Evolutionary conservation across 2,113 vertebrate genomes (phyloP).

Genomic region (Speoplatyrhinus poulsoni): DNA sequence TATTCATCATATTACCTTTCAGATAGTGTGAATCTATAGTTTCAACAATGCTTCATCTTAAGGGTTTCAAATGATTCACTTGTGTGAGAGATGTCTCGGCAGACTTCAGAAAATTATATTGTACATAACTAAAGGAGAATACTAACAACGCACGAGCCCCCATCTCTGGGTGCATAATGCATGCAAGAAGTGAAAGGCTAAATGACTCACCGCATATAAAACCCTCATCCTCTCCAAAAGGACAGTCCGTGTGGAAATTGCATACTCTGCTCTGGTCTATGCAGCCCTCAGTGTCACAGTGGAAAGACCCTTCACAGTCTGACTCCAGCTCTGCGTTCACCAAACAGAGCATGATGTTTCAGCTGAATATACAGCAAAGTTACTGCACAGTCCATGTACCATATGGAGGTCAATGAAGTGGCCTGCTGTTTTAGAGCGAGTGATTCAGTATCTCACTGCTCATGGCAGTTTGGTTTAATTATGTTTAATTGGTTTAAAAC

Average conservation of each 20-base stretch:
- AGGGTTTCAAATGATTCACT: background rate
- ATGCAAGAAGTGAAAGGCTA: background rate
- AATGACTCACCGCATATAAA: slow-evolving; percentile 80
- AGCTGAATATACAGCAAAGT: background rate
- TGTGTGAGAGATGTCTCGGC: background rate
- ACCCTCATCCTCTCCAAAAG: slow-evolving; percentile 76
- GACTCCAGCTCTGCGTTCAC: slow-evolving; percentile 7
- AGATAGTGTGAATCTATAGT: background rate
- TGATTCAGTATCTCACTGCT: no score
- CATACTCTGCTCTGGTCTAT: slow-evolving; percentile 80
- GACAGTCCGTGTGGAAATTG: slow-evolving; percentile 83
- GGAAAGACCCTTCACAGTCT: slow-evolving; percentile 67
- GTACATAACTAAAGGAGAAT: background rate
- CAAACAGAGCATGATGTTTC: slow-evolving; percentile 19
- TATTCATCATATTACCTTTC: slow-evolving; percentile 1
- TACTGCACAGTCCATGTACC: background rate
- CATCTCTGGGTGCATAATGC: background rate
- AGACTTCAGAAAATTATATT: background rate
- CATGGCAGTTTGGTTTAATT: no score
- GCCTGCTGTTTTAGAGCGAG: background rate
- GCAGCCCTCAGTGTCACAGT: slow-evolving; percentile 76
- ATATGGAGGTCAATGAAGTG: background rate
- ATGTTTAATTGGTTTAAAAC: no score
- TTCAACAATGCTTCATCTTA: background rate
- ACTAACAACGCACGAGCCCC: background rate